phyloP scores from a whole-genome alignment of 1,140 invertebrate species.

The Drosophila baimaii region DNA sequence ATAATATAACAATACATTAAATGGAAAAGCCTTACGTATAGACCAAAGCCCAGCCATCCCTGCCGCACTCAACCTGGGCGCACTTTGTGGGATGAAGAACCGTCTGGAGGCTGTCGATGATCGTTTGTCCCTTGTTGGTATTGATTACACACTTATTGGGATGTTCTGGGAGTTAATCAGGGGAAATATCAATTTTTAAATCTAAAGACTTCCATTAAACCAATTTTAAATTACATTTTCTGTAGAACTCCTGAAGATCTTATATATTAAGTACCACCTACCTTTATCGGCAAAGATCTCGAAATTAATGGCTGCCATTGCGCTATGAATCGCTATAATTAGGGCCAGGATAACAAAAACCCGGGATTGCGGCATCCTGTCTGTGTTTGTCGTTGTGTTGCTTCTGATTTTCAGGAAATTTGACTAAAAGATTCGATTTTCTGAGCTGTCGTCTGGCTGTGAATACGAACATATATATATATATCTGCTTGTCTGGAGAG shows the following conservation, averaged over 20 bases:
- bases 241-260: background rate
- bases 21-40: constrained; percentile 19
- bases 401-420: constrained; percentile 49
- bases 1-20: too few relatives aligned
- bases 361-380: constrained; percentile 41
- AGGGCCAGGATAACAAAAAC: constrained; percentile 16
- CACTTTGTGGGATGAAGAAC: constrained; percentile 45
- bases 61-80: constrained; percentile 41
- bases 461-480: background rate
- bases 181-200: background rate
- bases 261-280: constrained; percentile 1
- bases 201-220: background rate
- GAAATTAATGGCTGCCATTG: constrained; percentile 22
- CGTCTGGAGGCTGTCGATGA: constrained; percentile 6
- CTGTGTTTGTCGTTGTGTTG: constrained; percentile 1
- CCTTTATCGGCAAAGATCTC: constrained; percentile 26
- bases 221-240: background rate
- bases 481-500: constrained; percentile 25
- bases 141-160: constrained; percentile 44
- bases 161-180: constrained; percentile 19
- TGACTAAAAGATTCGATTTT: constrained; percentile 67
- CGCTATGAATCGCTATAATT: constrained; percentile 14
- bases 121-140: background rate
- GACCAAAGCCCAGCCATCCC: constrained; percentile 57
- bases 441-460: constrained; percentile 39